These are phyloP conservation scores for Galagoides demidoff DNA, from an alignment of 2,797 vertebrate species.

Conservation along the genomic window DNA sequence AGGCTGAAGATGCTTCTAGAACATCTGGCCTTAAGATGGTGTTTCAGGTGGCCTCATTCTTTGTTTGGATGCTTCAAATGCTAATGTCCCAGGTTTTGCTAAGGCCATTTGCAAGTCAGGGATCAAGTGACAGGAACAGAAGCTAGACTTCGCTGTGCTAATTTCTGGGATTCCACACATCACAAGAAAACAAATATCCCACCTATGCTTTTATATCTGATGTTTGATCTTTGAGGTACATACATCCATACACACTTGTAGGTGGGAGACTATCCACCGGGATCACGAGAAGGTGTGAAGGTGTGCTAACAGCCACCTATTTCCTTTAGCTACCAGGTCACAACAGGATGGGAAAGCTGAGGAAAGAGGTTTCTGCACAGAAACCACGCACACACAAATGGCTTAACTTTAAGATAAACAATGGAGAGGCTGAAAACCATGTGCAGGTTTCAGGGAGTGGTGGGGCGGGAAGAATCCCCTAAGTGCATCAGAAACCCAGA, in stretches of 20 bases:
- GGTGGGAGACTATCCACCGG: background rate
- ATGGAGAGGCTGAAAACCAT: background rate
- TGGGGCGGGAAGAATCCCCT: background rate
- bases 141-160: background rate
- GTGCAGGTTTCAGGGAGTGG: background rate
- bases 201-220: background rate
- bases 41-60: background rate
- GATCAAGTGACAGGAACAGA: background rate
- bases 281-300: conserved; percentile 12
- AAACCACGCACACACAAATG: background rate
- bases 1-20: background rate
- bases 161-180: background rate
- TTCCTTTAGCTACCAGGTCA: conserved; percentile 28
- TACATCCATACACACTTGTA: background rate
- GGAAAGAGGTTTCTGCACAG: background rate
- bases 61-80: background rate
- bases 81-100: background rate
- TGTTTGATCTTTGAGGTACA: background rate
- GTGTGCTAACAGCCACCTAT: background rate
- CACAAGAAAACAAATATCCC: background rate
- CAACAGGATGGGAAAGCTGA: background rate
- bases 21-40: background rate
- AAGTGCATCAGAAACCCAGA: background rate
- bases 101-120: background rate
- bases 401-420: background rate